phyloP scores from a whole-genome alignment of 2,797 vertebrate genomes.

The Synanceia verrucosa region DNA sequence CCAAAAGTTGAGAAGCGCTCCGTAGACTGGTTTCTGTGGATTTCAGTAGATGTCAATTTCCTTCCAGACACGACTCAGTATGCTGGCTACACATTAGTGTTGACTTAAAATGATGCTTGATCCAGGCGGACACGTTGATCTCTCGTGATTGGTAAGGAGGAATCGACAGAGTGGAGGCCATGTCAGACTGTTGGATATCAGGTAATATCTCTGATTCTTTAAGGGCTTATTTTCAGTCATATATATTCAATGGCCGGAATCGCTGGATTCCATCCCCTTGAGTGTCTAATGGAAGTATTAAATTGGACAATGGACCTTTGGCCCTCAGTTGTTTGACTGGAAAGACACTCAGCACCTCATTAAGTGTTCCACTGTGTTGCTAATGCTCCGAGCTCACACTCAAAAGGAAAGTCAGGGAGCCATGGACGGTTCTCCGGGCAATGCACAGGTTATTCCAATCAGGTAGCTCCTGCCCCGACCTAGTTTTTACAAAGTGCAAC shows the following conservation, averaged over 20 bases:
- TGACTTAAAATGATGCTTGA: neutral
- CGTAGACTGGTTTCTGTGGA: too few relatives aligned
- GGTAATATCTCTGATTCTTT: neutral
- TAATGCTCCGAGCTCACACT: slow-evolving; percentile 20
- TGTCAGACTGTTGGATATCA: neutral
- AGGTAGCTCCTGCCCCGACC: slow-evolving; percentile 41
- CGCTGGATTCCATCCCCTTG: neutral
- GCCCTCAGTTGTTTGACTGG: slow-evolving; percentile 38
- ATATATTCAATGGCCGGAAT: neutral
- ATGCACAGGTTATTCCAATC: slow-evolving; percentile 41
- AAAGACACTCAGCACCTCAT: slow-evolving; percentile 58
- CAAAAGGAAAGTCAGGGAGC: slow-evolving; percentile 22
- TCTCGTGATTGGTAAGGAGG: neutral
- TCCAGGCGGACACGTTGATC: neutral
- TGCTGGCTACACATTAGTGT: neutral
- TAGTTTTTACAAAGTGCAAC: slow-evolving; percentile 45
- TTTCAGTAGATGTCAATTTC: too few relatives aligned
- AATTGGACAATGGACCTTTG: slow-evolving; percentile 17
- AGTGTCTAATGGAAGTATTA: slow-evolving; percentile 2
- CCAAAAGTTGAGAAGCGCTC: too few relatives aligned
- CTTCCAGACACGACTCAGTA: too few relatives aligned
- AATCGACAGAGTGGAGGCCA: neutral
- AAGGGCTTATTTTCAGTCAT: neutral
- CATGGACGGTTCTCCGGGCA: slow-evolving; percentile 30
- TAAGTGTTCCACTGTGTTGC: slow-evolving; percentile 38